A percentile compares a stretch with the other conserved stretches of the same genome.
phyloP scores from a whole-genome alignment of 2,888 invertebrate species.

The Galerucella pusilla region DNA sequence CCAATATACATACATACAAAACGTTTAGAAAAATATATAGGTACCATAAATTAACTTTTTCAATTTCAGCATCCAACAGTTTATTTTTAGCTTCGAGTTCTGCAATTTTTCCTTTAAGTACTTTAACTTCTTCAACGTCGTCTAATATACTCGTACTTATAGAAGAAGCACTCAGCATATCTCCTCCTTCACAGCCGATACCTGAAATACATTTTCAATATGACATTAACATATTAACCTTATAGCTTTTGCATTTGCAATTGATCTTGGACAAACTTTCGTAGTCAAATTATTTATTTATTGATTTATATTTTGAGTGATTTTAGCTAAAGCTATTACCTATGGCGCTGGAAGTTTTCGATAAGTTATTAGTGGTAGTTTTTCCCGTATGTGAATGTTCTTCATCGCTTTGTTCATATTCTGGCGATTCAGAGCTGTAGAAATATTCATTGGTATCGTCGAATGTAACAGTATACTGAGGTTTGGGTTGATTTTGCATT shows the following conservation, averaged over 20 bases:
- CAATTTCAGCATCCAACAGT: conserved; percentile 51
- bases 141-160: conserved; percentile 51
- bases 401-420: conserved; percentile 23
- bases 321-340: neutral
- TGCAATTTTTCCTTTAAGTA: conserved; percentile 49
- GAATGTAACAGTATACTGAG: conserved; percentile 34
- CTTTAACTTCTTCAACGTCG: conserved; percentile 48
- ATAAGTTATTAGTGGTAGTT: conserved; percentile 17
- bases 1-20: too few species aligned
- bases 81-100: conserved; percentile 50
- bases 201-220: conserved; percentile 1
- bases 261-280: neutral
- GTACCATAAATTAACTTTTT: conserved; percentile 45
- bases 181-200: conserved; percentile 38
- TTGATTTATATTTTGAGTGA: neutral
- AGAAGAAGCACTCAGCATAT: conserved; percentile 46
- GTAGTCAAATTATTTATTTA: too few species aligned
- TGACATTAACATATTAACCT: too few species aligned
- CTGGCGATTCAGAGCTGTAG: conserved; percentile 26
- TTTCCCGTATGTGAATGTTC: conserved; percentile 17
- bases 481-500: conserved; percentile 36
- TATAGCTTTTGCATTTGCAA: neutral
- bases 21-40: too few species aligned
- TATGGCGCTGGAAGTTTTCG: conserved; percentile 39
- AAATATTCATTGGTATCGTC: conserved; percentile 27